Evolutionary conservation across 2,797 vertebrate species (phyloP).

Genomic region (Vespertilio murinus): DNA sequence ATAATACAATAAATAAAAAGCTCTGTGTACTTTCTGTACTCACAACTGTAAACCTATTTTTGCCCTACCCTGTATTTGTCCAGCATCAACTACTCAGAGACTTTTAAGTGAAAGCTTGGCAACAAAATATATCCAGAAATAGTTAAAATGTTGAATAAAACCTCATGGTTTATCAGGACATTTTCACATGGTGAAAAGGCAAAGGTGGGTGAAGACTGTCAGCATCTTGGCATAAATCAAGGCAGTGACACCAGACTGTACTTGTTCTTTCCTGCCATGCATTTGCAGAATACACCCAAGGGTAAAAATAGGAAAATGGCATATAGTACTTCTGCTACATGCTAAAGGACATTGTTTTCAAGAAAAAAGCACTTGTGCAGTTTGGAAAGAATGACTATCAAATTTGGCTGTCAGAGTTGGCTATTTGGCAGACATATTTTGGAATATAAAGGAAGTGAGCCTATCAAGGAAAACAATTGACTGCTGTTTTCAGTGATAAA

Average conservation of each 20-base stretch:
- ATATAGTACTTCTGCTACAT: neutral
- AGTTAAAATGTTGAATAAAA: neutral
- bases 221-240: neutral
- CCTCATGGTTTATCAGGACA: neutral
- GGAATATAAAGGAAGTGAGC: neutral
- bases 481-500: neutral
- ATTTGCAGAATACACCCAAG: neutral
- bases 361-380: neutral
- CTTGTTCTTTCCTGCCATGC: neutral
- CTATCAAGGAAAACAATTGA: conserved; percentile 1
- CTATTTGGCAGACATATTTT: neutral
- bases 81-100: neutral
- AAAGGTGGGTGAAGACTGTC: neutral
- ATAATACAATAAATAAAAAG: neutral
- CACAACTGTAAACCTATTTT: neutral
- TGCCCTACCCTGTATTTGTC: neutral
- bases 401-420: neutral
- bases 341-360: neutral
- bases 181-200: conserved; percentile 12
- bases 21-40: neutral
- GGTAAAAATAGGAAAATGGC: neutral
- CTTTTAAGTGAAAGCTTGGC: neutral
- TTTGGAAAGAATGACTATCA: neutral
- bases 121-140: neutral
- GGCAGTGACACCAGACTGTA: neutral